Base-by-base conservation (phyloP, 1,140 invertebrate species). In the Bombyx mandarina region DNA sequence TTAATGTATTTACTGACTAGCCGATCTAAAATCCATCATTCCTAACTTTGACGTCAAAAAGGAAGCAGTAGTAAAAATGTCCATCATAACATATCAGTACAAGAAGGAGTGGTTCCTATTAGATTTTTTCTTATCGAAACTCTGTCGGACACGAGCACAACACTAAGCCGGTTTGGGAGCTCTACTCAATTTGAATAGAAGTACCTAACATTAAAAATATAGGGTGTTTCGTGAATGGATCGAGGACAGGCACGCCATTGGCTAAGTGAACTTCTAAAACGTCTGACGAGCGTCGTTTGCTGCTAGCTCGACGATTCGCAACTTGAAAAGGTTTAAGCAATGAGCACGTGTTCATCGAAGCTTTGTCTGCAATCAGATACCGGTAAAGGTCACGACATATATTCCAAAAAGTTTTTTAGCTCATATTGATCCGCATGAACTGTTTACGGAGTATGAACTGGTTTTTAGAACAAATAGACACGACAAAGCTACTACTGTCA, bases 211-310 rank as follows among this genome's bases (percentile, higher is more conserved):
- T 73, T 80, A 82, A 81, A 79, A 79, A 77, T 80, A 68, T 69
- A 77, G 73, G 73, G 72, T 66, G 65, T 60, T 65, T 67, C 55
- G 26, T 66, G 63, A 77, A 77, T 82, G 57, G 62, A 60, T 66
- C 62, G 65, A 71, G 76, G 75, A 77, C 76, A 72, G 66, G 65
- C 65, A 65, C 53, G 73, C 81, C 80, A 85, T 83, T 79, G 72
- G 69, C 76, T 79, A 83, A 83, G 82, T 81, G 82, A 79, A 77
- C 63, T 66, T 63, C 71, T 72, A 74, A 81, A 79, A 71, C 71
- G 66, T 59, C 60, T 69, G 61, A 71, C 50, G 54, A 44, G 60
- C 61, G 68, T 72, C 69, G 65, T 58, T 65, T 66, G 54, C 46
- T 49, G 60, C 58, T 73, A 68, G 73, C 66, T 68, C 69, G 69